These are phyloP conservation scores for Scomber japonicus DNA, from an alignment of 2,113 vertebrate species.

Conservation along the genomic window DNA sequence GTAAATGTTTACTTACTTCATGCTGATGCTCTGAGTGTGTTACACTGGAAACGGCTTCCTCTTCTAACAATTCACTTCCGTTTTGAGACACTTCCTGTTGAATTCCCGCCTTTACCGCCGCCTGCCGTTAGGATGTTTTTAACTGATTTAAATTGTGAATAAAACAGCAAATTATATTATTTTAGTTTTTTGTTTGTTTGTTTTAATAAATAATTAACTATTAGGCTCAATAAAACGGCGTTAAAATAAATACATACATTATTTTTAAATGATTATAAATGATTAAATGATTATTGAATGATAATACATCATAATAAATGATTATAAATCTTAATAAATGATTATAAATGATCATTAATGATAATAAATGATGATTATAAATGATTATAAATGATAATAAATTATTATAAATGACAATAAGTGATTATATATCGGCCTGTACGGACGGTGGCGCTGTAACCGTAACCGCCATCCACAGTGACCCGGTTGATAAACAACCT, in stretches of 20 bases:
- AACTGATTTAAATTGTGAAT: background rate
- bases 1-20: slow-evolving; percentile 74
- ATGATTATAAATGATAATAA: too few relatives aligned
- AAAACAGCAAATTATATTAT: background rate
- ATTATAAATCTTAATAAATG: background rate
- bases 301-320: too few relatives aligned
- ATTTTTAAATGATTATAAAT: background rate
- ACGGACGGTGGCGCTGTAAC: slow-evolving; percentile 26
- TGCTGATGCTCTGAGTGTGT: background rate
- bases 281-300: too few relatives aligned
- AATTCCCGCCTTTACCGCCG: slow-evolving; percentile 28
- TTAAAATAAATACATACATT: too few relatives aligned
- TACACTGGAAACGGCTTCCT: background rate
- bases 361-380: too few relatives aligned
- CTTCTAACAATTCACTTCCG: too few relatives aligned
- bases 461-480: accelerated
- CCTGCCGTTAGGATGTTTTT: slow-evolving; percentile 36
- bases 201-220: too few relatives aligned
- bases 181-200: too few relatives aligned
- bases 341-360: too few relatives aligned
- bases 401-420: too few relatives aligned
- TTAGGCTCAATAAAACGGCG: too few relatives aligned
- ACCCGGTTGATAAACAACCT: slow-evolving; percentile 46
- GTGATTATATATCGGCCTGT: background rate
- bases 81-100: slow-evolving; percentile 32